phyloP scores from a whole-genome alignment of 2,888 invertebrate genomes.

The Polylopha cassiicola region DNA sequence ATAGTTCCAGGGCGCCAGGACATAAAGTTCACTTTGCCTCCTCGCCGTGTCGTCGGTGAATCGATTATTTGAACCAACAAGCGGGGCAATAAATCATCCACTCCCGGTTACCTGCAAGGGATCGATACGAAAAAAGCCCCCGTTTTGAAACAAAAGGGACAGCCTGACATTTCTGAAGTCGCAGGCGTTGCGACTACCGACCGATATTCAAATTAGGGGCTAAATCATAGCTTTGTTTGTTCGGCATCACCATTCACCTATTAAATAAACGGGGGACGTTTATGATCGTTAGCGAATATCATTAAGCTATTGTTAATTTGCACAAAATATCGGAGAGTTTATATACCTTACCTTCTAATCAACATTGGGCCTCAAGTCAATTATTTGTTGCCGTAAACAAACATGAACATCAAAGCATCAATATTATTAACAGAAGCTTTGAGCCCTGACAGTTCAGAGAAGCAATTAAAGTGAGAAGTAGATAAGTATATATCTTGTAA shows the following conservation, averaged over 20 bases:
- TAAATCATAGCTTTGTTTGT: conserved; percentile 13
- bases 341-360: not conserved
- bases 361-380: too few species aligned
- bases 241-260: conserved; percentile 6
- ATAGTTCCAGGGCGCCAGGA: conserved; percentile 28
- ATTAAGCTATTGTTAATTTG: conserved; percentile 9
- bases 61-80: conserved; percentile 76
- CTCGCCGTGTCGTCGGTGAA: conserved; percentile 42
- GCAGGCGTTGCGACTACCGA: conserved; percentile 30
- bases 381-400: conserved; percentile 12
- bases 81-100: conserved; percentile 71
- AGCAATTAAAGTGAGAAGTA: conserved; percentile 3
- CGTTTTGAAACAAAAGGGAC: conserved; percentile 61
- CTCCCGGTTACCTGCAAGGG: conserved; percentile 69
- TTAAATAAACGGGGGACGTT: conserved; percentile 9
- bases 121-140: conserved; percentile 64
- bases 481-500: too few species aligned
- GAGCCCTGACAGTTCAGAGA: conserved; percentile 1
- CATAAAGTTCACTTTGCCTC: conserved; percentile 37
- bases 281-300: not conserved
- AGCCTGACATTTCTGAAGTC: conserved; percentile 56
- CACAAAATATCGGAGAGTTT: not conserved
- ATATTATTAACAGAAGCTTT: too few species aligned
- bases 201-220: conserved; percentile 27
- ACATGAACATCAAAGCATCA: conserved; percentile 12